Evolutionary conservation across 2,797 vertebrate species (phyloP).

Genomic region (Betta splendens): DNA sequence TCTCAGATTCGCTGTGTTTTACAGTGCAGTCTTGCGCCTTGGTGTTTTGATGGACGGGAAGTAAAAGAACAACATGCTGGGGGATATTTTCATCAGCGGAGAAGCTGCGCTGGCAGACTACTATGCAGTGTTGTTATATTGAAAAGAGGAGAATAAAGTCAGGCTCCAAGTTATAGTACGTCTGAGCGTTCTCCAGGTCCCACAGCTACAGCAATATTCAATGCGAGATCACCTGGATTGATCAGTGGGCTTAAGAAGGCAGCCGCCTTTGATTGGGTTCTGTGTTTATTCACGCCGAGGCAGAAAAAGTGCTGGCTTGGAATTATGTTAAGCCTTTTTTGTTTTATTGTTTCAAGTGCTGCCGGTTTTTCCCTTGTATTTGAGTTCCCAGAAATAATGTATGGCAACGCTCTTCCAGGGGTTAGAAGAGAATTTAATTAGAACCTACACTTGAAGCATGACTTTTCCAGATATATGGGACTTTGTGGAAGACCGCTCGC

Average conservation of each 20-base stretch:
- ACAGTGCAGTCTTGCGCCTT: neutral
- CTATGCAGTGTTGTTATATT: neutral
- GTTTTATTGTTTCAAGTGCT: constrained; percentile 5
- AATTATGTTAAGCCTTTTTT: neutral
- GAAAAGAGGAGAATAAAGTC: neutral
- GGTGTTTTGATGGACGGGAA: neutral
- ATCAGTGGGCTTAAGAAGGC: neutral
- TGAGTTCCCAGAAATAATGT: constrained; percentile 3
- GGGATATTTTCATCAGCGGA: neutral
- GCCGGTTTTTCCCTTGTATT: constrained; percentile 1
- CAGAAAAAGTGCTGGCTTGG: neutral
- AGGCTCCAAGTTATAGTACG: neutral
- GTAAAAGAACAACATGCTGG: neutral
- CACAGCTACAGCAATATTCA: neutral
- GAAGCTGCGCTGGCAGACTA: neutral
- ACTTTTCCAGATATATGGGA: constrained; percentile 1
- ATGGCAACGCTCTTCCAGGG: constrained; percentile 1
- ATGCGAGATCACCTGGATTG: neutral
- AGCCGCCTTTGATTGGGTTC: neutral
- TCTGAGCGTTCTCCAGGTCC: neutral
- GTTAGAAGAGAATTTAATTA: constrained; percentile 37
- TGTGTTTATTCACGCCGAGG: neutral
- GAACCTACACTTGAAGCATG: constrained; percentile 5
- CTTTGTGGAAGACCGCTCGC: constrained; percentile 2
- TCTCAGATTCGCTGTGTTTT: too few relatives aligned